Evolutionary conservation across 1,140 invertebrate species (phyloP).

Genomic region (Elymnias hypermnestra): DNA sequence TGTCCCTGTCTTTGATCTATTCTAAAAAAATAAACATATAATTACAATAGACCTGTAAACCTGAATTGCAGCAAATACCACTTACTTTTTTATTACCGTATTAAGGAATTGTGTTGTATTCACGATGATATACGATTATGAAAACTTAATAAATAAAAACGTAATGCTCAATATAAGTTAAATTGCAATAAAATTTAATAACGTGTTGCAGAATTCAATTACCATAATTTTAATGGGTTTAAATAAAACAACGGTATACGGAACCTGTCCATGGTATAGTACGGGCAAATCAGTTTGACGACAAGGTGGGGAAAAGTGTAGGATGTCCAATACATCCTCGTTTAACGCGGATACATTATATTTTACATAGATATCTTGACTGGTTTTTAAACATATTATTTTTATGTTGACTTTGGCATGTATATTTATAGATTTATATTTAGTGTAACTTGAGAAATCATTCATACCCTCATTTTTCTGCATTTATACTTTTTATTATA

Average conservation of each 20-base stretch:
- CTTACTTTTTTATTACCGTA: neutral
- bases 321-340: constrained; percentile 1
- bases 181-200: neutral
- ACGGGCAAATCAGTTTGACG: constrained; percentile 6
- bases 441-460: no score
- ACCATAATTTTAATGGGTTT: constrained; percentile 2
- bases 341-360: no score
- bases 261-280: constrained; percentile 5
- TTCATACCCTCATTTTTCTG: no score
- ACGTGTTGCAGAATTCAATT: neutral
- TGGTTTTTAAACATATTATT: no score
- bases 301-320: constrained; percentile 19
- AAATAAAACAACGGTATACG: constrained; percentile 6
- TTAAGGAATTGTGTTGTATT: neutral
- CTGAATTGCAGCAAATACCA: no score
- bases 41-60: no score
- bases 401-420: no score
- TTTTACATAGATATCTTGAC: neutral
- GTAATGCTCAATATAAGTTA: constrained; percentile 1
- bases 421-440: no score
- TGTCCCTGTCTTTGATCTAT: no score
- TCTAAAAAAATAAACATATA: no score
- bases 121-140: neutral
- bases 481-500: no score
- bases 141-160: neutral